phyloP scores from a whole-genome alignment of 1,140 invertebrate genomes.

The Drosophila bocki region DNA sequence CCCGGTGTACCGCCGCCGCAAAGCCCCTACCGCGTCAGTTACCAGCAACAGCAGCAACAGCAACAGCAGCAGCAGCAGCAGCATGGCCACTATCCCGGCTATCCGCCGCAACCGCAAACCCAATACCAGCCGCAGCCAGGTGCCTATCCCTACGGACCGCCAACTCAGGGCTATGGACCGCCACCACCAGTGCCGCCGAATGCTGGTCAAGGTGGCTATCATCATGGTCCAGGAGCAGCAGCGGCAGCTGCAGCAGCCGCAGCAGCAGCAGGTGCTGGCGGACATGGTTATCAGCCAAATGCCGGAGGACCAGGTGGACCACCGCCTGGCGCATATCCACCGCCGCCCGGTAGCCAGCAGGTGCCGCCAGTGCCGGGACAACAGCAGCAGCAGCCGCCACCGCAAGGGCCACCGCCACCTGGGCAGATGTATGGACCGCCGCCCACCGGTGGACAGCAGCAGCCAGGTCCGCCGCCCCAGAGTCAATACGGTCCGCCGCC shows the following conservation, averaged over 20 bases:
- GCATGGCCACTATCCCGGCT: slow-evolving; percentile 86
- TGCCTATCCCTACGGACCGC: slow-evolving; percentile 85
- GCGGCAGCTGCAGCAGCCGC: slow-evolving; percentile 36
- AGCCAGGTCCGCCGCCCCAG: slow-evolving; percentile 66
- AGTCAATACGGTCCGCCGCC: slow-evolving; percentile 85
- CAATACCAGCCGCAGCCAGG: slow-evolving; percentile 84
- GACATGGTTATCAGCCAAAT: slow-evolving; percentile 70
- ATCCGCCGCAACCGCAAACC: slow-evolving; percentile 85
- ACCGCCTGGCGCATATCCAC: slow-evolving; percentile 68
- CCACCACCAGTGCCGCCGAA: slow-evolving; percentile 70
- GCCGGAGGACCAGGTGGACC: slow-evolving; percentile 54
- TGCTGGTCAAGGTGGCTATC: slow-evolving; percentile 84
- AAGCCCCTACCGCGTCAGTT: slow-evolving; percentile 85
- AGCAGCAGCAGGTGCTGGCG: slow-evolving; percentile 36
- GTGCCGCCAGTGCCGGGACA: slow-evolving; percentile 69
- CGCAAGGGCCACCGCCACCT: slow-evolving; percentile 71
- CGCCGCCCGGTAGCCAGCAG: slow-evolving; percentile 66
- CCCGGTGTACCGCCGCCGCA: slow-evolving; percentile 80
- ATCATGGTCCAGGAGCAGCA: slow-evolving; percentile 61
- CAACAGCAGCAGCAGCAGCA: slow-evolving; percentile 84
- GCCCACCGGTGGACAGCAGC: slow-evolving; percentile 84
- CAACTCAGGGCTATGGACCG: slow-evolving; percentile 76
- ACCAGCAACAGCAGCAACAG: slow-evolving; percentile 64
- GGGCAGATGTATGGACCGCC: slow-evolving; percentile 82
- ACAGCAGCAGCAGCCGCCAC: slow-evolving; percentile 70